Base-by-base conservation (phyloP, 1,140 invertebrate genomes). In the Potamilus streckersoni region DNA sequence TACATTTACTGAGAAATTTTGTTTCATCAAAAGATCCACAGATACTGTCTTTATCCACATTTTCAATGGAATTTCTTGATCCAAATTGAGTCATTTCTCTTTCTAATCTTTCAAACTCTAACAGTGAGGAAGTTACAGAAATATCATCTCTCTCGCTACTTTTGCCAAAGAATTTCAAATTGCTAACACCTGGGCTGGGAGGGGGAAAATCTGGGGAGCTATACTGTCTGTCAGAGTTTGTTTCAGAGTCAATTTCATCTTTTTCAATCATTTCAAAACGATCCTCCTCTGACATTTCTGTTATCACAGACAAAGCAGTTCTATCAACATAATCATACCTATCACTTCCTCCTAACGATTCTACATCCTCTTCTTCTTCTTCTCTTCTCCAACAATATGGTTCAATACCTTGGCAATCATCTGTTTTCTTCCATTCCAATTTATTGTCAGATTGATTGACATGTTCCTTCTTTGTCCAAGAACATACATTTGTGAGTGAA, bases 361-460 rank as follows among this genome's bases (percentile, higher is more conserved):
- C 81, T 70, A 74, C 79, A 23, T 76, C 74, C 56, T 83, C 80
- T 27, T 82, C 82, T n/a, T 95, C 71, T 19, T 62, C 94, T 93
- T 81, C 93, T 92, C 89, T 94, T 94, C 94, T 94, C 14, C 94
- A 93, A 20, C 69, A 65, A 72, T 70, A 65, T 60, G 76, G 79
- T 31, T 71, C 70, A 27, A 74, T 75, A 17, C 76, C 79, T 66
- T 78, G 75, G 17, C 60, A 64, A 31, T 72, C 67, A 66, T 79
- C 66, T 23, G 64, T 72, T 49, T 74, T 74, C 14, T 49, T 49
- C 38, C 38, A 49, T 49, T 49, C 38, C 38, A 49, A 49, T 49
- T 49, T 49, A 49, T 49, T 49, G 38, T 59, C 62, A 66, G 31
- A 66, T 12, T 49, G 38, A 49, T 8, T 8, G 31, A 31, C 67